Evolutionary conservation across 2,797 vertebrate species (phyloP).

Genomic region (Poeciliopsis presidionis): DNA sequence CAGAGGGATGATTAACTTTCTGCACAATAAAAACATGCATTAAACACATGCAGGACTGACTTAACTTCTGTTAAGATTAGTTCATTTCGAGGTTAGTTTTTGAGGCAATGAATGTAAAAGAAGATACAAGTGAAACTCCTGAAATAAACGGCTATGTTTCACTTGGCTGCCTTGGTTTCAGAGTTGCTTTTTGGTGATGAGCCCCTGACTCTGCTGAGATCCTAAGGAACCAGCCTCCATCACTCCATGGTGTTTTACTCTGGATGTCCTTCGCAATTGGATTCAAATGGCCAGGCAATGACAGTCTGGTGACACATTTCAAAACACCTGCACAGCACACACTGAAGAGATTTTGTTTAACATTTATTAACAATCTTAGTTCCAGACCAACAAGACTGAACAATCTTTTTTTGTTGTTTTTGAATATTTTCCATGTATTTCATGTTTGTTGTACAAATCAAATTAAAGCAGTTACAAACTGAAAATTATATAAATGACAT

Average conservation of each 20-base stretch:
- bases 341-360: conserved; percentile 57
- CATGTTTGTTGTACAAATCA: conserved; percentile 56
- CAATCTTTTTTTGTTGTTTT: conserved; percentile 35
- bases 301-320: background rate
- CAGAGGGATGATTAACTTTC: background rate
- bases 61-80: background rate
- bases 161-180: background rate
- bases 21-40: background rate
- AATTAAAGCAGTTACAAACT: conserved; percentile 45
- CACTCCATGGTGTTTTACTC: too few relatives aligned
- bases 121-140: background rate
- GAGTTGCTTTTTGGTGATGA: background rate
- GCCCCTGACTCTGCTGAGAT: too few relatives aligned
- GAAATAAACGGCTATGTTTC: background rate
- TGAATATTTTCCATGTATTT: conserved; percentile 50
- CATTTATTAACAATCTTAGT: conserved; percentile 46
- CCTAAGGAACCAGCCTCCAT: too few relatives aligned
- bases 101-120: background rate
- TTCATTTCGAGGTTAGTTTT: background rate
- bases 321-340: conserved; percentile 3
- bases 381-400: conserved; percentile 55
- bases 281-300: background rate
- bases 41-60: background rate
- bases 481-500: conserved; percentile 4
- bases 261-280: too few relatives aligned